These are phyloP conservation scores for Microtus obscurus DNA, from an alignment of 2,797 vertebrate genomes.

Conservation along the genomic window DNA sequence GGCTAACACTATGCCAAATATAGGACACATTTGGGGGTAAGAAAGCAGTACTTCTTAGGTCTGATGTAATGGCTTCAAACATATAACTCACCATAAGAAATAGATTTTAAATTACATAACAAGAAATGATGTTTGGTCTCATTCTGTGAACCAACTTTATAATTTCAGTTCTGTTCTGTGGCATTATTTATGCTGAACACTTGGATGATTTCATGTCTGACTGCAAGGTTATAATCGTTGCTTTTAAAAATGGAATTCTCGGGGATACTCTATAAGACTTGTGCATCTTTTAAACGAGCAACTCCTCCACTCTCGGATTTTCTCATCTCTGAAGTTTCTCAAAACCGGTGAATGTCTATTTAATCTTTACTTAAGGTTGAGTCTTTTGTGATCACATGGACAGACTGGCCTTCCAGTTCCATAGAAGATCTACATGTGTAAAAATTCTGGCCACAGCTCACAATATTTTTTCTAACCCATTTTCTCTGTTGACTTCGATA, in stretches of 20 bases:
- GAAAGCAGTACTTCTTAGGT: not conserved
- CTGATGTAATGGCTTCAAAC: not conserved
- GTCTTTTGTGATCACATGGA: not conserved
- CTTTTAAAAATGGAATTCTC: slow-evolving; percentile 24
- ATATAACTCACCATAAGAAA: not conserved
- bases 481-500: not conserved
- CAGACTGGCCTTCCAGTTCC: not conserved
- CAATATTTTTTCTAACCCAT: not conserved
- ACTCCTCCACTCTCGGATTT: not conserved
- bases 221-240: not conserved
- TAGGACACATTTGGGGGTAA: not conserved
- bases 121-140: not conserved
- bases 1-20: not conserved
- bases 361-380: slow-evolving; percentile 18
- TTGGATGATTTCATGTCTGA: slow-evolving; percentile 33
- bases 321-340: slow-evolving; percentile 14
- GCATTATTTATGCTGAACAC: not conserved
- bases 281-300: not conserved
- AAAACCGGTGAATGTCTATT: slow-evolving; percentile 25
- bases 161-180: not conserved
- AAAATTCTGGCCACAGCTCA: not conserved
- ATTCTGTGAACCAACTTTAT: not conserved
- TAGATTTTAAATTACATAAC: slow-evolving; percentile 6
- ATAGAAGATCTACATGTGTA: not conserved
- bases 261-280: not conserved